Base-by-base conservation (phyloP, 2,888 invertebrate species). In the Koerneria pararmatus region DNA sequence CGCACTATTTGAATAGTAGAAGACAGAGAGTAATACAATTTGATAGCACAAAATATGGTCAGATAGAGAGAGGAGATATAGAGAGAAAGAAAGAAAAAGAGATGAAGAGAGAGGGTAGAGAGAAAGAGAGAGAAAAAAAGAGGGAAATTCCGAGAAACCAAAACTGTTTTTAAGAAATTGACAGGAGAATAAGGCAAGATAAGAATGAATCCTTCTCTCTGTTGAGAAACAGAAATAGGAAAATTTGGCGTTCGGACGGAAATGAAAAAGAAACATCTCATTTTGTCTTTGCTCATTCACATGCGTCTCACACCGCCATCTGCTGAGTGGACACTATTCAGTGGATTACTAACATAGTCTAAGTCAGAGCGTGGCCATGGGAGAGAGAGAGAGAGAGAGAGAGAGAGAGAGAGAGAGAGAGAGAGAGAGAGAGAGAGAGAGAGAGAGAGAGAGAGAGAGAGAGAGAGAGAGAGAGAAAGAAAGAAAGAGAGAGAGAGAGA, bases 371-470 rank as follows among this genome's bases (percentile, higher is more conserved):
- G n/a, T n/a, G 51, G 15, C 51, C 15, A n/a, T 15, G 6, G 24
- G 6, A n/a, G 22, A 8, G 53, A 6, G 24, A 53, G 53, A 53
- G 22, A 15, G 19, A 6, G 24, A 24, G 24, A n/a, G 53, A 53
- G 53, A n/a, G 53, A 6, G 19, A 8, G 24, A n/a, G 24, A n/a
- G 53, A 24, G 24, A 6, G 24, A n/a, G 24, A 6, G 53, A 53
- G 53, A 53, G 53, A n/a, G 22, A 24, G n/a, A 53, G 53, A n/a
- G 53, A 53, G 19, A 46, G 49, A 1, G 49, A 31, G 61, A 37
- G 35, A 31, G 61, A 37, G 49, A 31, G 49, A 60, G 60, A 31
- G 48, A 59, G 48, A 32, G 19, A 60, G 29, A 32, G 11, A 60
- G 34, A 60, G n/a, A 22, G 32, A 19, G 34, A 35, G 29, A 29